These are phyloP conservation scores for Halocaridina rubra DNA, from an alignment of 2,888 invertebrate species.

Conservation along the genomic window DNA sequence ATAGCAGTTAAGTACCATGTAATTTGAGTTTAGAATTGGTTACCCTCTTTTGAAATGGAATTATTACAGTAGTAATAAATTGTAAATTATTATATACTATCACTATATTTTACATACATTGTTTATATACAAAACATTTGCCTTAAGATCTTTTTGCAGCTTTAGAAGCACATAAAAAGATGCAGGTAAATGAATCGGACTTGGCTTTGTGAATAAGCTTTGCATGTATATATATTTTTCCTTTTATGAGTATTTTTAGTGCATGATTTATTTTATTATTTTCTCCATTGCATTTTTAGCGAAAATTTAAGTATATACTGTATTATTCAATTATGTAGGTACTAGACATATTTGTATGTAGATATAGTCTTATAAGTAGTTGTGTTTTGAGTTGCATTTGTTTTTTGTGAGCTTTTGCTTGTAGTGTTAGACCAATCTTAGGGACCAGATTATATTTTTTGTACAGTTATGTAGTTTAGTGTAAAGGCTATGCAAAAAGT, in stretches of 20 bases:
- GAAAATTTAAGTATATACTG: not conserved
- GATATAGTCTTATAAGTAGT: no score
- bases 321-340: no score
- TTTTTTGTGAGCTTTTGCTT: not conserved
- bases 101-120: not conserved
- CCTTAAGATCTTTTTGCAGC: slow-evolving; percentile 46
- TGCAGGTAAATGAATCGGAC: slow-evolving; percentile 32
- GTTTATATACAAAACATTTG: slow-evolving; percentile 19
- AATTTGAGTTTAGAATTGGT: slow-evolving; percentile 50
- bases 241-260: slow-evolving; percentile 24
- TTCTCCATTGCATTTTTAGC: slow-evolving; percentile 28
- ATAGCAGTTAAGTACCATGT: no score
- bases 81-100: not conserved
- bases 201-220: slow-evolving; percentile 59
- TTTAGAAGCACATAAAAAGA: slow-evolving; percentile 23
- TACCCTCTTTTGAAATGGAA: slow-evolving; percentile 23
- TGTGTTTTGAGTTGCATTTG: not conserved
- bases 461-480: no score
- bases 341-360: no score
- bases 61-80: slow-evolving; percentile 15
- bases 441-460: no score
- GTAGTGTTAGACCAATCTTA: not conserved
- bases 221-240: slow-evolving; percentile 43
- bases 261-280: slow-evolving; percentile 32
- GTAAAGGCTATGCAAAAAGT: no score